These are phyloP conservation scores for Macrocentrus cingulum DNA, from an alignment of 1,140 invertebrate genomes.

Conservation along the genomic window DNA sequence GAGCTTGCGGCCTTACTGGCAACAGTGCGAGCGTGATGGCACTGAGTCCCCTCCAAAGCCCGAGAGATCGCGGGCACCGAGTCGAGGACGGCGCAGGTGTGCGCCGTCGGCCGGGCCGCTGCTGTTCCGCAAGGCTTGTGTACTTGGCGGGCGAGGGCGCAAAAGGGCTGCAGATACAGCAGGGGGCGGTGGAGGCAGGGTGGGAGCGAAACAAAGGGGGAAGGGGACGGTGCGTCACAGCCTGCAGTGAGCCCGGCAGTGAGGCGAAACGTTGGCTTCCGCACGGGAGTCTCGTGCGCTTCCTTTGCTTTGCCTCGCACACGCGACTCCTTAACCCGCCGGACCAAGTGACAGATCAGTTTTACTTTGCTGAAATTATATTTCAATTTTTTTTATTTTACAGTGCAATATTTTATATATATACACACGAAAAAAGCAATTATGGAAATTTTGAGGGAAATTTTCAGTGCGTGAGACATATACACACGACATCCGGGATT, in stretches of 20 bases:
- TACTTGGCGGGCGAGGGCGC: not conserved
- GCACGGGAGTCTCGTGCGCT: conserved; percentile 53
- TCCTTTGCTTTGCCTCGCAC: conserved; percentile 31
- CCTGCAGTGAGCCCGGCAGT: conserved; percentile 57
- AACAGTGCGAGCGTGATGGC: not conserved
- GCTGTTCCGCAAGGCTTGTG: not conserved
- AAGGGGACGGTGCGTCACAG: conserved; percentile 54
- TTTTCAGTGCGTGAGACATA: too few species aligned
- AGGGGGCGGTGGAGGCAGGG: not conserved
- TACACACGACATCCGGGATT: too few species aligned
- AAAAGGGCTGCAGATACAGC: not conserved
- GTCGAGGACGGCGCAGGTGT: not conserved
- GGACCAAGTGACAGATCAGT: conserved; percentile 24
- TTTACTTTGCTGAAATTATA: not conserved
- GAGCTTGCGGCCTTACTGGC: not conserved
- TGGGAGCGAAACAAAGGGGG: conserved; percentile 24
- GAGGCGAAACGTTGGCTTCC: conserved; percentile 55
- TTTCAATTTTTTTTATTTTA: not conserved
- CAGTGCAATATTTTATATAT: too few species aligned
- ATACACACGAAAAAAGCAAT: too few species aligned
- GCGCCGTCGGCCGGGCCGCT: not conserved
- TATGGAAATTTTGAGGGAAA: too few species aligned
- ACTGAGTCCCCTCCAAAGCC: conserved; percentile 1
- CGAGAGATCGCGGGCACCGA: not conserved
- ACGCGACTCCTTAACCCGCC: conserved; percentile 31